Conservation (phyloP, 2,797 vertebrate genomes). For the Microchirus variegatus region DNA sequence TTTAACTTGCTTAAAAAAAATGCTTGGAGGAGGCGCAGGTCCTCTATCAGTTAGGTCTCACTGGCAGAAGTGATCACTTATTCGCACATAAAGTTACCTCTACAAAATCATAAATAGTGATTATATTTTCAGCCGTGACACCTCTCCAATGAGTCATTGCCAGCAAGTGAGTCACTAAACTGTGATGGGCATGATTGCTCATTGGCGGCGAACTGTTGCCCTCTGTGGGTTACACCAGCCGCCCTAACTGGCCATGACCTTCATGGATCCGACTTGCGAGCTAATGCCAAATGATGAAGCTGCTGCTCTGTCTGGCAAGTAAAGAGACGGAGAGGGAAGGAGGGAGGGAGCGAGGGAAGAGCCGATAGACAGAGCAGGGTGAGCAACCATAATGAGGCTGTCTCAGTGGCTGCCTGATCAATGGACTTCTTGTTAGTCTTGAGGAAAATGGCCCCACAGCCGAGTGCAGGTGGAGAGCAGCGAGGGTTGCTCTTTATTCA, state of each 20-base stretch:
- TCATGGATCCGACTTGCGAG: slow-evolving; percentile 61
- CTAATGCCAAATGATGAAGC: slow-evolving; percentile 79
- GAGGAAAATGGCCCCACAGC: slow-evolving; percentile 70
- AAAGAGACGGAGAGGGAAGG: slow-evolving; percentile 19
- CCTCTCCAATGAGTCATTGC: slow-evolving; percentile 9
- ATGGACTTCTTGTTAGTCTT: slow-evolving; percentile 80
- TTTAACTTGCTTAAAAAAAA: too few species aligned
- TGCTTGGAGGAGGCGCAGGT: too few species aligned
- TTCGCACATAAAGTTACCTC: too few species aligned
- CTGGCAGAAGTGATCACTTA: too few species aligned
- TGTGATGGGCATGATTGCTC: slow-evolving; percentile 46
- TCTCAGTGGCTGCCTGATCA: slow-evolving; percentile 81
- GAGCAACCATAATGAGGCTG: slow-evolving; percentile 81
- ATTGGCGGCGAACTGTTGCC: slow-evolving; percentile 49
- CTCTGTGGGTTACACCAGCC: slow-evolving; percentile 27
- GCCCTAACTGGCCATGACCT: slow-evolving; percentile 63
- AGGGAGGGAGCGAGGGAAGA: not conserved
- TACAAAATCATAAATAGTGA: not conserved
- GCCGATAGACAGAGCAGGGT: slow-evolving; percentile 39
- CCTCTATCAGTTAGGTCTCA: too few species aligned
- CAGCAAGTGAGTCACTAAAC: slow-evolving; percentile 21
- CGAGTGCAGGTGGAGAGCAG: slow-evolving; percentile 73
- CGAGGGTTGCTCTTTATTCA: slow-evolving; percentile 29
- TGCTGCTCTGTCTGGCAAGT: slow-evolving; percentile 66
- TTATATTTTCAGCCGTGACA: not conserved